Evolutionary conservation across 2,888 invertebrate genomes (phyloP).

Genomic region (Pachliopta kotzebuea): DNA sequence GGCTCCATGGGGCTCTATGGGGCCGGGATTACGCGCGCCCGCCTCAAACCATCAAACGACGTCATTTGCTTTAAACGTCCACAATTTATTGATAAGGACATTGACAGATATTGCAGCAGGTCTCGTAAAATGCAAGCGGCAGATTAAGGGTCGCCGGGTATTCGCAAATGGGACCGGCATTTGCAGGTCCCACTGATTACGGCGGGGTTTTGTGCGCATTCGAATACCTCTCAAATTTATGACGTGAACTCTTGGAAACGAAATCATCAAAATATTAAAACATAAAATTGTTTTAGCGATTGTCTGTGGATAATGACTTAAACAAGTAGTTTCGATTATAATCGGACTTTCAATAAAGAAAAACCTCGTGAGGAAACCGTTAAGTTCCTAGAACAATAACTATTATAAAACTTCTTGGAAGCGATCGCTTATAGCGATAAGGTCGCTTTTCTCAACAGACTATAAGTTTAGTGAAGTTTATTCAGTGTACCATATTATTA

Average conservation of each 20-base stretch:
- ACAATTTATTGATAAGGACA: slow-evolving; percentile 79
- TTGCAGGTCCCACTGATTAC: slow-evolving; percentile 60
- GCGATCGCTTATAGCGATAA: too few species aligned
- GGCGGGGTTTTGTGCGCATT: slow-evolving; percentile 46
- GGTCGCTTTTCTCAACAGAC: too few species aligned
- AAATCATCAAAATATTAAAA: not conserved
- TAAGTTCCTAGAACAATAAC: too few species aligned
- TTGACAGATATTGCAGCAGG: slow-evolving; percentile 77
- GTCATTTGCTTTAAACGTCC: slow-evolving; percentile 71
- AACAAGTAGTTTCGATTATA: too few species aligned
- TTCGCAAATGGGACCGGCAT: slow-evolving; percentile 73
- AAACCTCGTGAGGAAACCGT: too few species aligned
- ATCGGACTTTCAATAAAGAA: too few species aligned
- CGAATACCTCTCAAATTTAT: slow-evolving; percentile 33
- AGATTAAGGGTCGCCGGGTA: slow-evolving; percentile 73
- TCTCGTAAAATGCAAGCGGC: slow-evolving; percentile 75
- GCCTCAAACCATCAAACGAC: slow-evolving; percentile 75
- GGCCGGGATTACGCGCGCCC: slow-evolving; percentile 67
- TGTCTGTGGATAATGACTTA: too few species aligned
- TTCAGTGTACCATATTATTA: too few species aligned
- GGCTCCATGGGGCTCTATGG: slow-evolving; percentile 47
- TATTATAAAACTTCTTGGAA: too few species aligned
- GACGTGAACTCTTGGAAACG: not conserved
- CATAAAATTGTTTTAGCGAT: too few species aligned
- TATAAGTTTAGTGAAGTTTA: too few species aligned